Evolutionary conservation across 2,888 invertebrate species (phyloP).

Genomic region (Arge pagana): DNA sequence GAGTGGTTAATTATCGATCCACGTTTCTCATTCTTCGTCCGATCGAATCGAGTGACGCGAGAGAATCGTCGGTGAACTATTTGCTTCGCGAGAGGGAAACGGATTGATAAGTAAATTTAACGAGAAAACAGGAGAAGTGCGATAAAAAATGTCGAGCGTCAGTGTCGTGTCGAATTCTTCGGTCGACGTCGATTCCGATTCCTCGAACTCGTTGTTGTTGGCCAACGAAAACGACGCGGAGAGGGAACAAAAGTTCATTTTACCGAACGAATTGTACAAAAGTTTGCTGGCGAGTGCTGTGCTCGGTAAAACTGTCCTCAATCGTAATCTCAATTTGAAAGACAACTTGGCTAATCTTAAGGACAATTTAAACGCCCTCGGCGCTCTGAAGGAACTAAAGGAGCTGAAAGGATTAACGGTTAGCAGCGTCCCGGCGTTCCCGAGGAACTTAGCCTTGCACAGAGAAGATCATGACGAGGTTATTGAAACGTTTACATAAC

Average conservation of each 20-base stretch:
- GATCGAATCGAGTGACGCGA: slow-evolving; percentile 17
- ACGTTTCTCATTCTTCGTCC: not conserved
- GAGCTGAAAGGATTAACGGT: slow-evolving; percentile 54
- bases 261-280: slow-evolving; percentile 80
- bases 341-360: slow-evolving; percentile 52
- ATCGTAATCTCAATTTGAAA: slow-evolving; percentile 52
- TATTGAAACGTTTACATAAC: too few species aligned
- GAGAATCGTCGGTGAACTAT: too few species aligned
- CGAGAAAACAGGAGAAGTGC: not conserved
- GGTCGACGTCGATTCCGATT: slow-evolving; percentile 56
- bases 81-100: too few species aligned
- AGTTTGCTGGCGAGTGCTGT: slow-evolving; percentile 77
- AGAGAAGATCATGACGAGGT: slow-evolving; percentile 55
- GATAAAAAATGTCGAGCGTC: slow-evolving; percentile 50
- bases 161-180: slow-evolving; percentile 56
- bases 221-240: slow-evolving; percentile 42
- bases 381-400: slow-evolving; percentile 53
- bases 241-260: slow-evolving; percentile 61
- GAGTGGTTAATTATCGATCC: too few species aligned
- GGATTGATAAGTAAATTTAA: slow-evolving; percentile 15
- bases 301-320: slow-evolving; percentile 60
- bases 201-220: slow-evolving; percentile 48
- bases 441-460: slow-evolving; percentile 54
- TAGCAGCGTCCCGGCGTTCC: slow-evolving; percentile 56
- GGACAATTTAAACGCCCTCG: slow-evolving; percentile 52